Evolutionary conservation across 2,113 vertebrate genomes (phyloP).

Genomic region (Dendrocopos noguchii): DNA sequence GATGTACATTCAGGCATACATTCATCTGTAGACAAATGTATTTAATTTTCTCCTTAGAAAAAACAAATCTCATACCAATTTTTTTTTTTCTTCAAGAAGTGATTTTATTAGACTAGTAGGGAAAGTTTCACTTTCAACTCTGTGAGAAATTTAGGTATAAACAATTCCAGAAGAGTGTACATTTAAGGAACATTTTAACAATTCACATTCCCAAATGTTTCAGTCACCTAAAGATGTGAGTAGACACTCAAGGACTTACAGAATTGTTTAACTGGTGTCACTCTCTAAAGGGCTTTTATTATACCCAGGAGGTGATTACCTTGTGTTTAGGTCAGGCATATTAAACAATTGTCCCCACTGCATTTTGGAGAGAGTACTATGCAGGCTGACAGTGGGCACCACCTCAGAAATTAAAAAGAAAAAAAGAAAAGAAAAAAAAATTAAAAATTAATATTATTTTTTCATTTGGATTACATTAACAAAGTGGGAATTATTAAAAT

Average conservation of each 20-base stretch:
- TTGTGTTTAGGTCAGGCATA: background rate
- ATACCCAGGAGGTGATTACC: background rate
- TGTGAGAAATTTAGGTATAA: background rate
- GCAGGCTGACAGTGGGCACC: background rate
- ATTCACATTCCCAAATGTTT: background rate
- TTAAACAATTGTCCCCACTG: background rate
- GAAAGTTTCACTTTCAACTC: background rate
- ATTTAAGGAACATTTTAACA: background rate
- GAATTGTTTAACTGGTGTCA: background rate
- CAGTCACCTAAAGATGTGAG: background rate
- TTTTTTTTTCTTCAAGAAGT: background rate
- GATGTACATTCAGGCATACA: background rate
- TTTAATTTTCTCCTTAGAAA: background rate
- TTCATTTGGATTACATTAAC: too few relatives aligned
- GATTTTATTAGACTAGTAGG: background rate
- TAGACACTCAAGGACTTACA: background rate
- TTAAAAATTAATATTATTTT: too few relatives aligned
- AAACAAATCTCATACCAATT: background rate
- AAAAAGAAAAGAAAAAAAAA: too few relatives aligned
- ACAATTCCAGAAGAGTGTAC: background rate
- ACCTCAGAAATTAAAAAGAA: background rate
- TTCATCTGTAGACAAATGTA: background rate
- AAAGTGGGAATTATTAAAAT: too few relatives aligned
- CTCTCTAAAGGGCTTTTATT: background rate
- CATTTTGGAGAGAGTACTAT: background rate